Percentiles rank a stretch among this genome's conserved stretches.
Conservation (phyloP, 2,888 invertebrate genomes). For the Tholera decimalis region DNA sequence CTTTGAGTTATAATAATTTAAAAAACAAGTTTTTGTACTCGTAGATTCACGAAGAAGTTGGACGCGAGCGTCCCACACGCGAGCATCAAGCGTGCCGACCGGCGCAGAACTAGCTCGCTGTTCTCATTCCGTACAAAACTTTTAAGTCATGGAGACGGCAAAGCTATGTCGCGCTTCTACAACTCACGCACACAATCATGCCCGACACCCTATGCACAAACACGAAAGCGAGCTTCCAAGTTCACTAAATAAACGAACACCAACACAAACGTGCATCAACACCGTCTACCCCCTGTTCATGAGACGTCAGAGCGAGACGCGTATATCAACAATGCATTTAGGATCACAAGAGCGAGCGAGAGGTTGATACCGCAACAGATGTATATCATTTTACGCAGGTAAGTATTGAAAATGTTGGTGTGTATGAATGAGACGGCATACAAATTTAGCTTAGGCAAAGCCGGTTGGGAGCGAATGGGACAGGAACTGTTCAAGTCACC, state of each 20-base stretch:
- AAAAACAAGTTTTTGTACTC: constrained; percentile 83
- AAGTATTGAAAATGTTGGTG: constrained; percentile 90
- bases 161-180: constrained; percentile 91
- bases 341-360: constrained; percentile 78
- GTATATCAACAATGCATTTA: constrained; percentile 90
- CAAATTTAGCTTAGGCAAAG: constrained; percentile 88
- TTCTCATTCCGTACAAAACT: constrained; percentile 89
- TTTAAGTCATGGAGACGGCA: constrained; percentile 91
- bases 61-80: constrained; percentile 76
- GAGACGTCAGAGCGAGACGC: constrained; percentile 84
- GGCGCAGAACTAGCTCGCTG: constrained; percentile 89
- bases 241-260: constrained; percentile 92
- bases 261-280: constrained; percentile 88
- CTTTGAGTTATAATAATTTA: constrained; percentile 70
- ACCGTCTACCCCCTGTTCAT: constrained; percentile 90
- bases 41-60: constrained; percentile 87
- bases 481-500: constrained; percentile 90
- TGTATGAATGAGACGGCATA: constrained; percentile 86
- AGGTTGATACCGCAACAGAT: constrained; percentile 87
- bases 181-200: constrained; percentile 87
- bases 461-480: constrained; percentile 87
- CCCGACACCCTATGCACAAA: constrained; percentile 90
- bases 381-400: constrained; percentile 91
- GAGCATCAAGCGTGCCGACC: constrained; percentile 85
- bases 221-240: constrained; percentile 90